Percentiles rank a stretch among this genome's conserved stretches.
phyloP scores from a whole-genome alignment of 2,888 invertebrate genomes.

The Cyclophora albipunctata region DNA sequence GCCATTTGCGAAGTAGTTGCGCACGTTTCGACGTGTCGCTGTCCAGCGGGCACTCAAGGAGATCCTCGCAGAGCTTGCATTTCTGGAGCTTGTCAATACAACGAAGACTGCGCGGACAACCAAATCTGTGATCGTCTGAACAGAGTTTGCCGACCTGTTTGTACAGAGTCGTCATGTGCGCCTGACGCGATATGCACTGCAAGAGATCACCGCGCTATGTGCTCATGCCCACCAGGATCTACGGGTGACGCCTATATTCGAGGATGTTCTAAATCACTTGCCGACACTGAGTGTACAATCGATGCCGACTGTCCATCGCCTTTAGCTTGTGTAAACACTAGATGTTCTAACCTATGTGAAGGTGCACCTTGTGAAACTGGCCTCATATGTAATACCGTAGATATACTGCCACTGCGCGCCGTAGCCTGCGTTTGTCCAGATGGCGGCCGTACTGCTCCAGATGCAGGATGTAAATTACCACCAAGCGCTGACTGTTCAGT shows the following conservation, averaged over 20 bases:
- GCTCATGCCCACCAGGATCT: slow-evolving; percentile 83
- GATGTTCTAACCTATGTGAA: slow-evolving; percentile 86
- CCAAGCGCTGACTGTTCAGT: slow-evolving; percentile 79
- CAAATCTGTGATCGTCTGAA: slow-evolving; percentile 90
- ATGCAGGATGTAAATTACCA: slow-evolving; percentile 81
- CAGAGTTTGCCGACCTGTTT: slow-evolving; percentile 87
- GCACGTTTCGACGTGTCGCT: slow-evolving; percentile 87
- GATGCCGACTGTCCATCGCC: slow-evolving; percentile 86
- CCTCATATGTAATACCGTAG: slow-evolving; percentile 86
- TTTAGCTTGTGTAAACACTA: slow-evolving; percentile 84
- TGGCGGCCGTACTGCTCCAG: slow-evolving; percentile 83
- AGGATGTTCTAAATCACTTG: slow-evolving; percentile 52
- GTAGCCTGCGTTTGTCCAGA: slow-evolving; percentile 91
- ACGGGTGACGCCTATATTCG: slow-evolving; percentile 85
- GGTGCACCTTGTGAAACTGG: slow-evolving; percentile 84
- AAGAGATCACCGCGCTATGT: slow-evolving; percentile 84
- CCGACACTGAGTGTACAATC: slow-evolving; percentile 78
- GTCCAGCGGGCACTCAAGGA: slow-evolving; percentile 90
- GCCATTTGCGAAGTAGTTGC: slow-evolving; percentile 84
- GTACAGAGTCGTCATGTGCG: slow-evolving; percentile 88
- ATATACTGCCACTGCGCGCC: slow-evolving; percentile 86
- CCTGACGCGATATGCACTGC: slow-evolving; percentile 85
- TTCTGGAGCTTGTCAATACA: slow-evolving; percentile 88
- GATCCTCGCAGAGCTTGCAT: slow-evolving; percentile 88
- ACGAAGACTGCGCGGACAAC: slow-evolving; percentile 90